phyloP scores from a whole-genome alignment of 2,888 invertebrate genomes.

The Nebria salina region DNA sequence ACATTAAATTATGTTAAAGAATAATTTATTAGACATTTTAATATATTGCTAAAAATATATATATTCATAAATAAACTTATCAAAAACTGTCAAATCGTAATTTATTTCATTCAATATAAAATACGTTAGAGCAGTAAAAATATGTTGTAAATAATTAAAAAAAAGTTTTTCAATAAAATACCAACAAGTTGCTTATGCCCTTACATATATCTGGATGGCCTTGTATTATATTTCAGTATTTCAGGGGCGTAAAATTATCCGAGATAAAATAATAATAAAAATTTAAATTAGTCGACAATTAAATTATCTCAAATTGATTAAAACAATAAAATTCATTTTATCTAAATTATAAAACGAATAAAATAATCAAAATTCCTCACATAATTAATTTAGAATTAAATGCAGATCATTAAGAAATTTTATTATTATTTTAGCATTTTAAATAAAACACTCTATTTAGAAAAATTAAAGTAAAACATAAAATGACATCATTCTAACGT shows the following conservation, averaged over 20 bases:
- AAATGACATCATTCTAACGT: not conserved
- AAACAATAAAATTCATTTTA: not conserved
- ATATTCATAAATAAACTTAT: not conserved
- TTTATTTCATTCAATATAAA: not conserved
- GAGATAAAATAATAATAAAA: constrained; percentile 13
- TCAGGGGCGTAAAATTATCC: constrained; percentile 14
- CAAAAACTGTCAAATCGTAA: not conserved
- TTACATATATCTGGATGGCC: constrained; percentile 6
- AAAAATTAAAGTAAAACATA: not conserved
- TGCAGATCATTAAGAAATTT: no score
- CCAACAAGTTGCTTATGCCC: not conserved
- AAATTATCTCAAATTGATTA: constrained; percentile 10
- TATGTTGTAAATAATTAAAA: not conserved
- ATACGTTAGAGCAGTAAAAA: not conserved
- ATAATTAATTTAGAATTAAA: no score
- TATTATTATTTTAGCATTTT: no score
- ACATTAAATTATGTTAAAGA: not conserved
- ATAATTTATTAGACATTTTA: not conserved
- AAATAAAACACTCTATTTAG: not conserved
- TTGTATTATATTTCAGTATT: constrained; percentile 19
- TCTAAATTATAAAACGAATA: no score
- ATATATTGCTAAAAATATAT: not conserved
- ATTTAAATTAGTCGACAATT: not conserved
- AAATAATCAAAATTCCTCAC: no score
- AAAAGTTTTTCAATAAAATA: not conserved